Conservation (phyloP, 2,797 vertebrate species). For the Monodelphis domestica region DNA sequence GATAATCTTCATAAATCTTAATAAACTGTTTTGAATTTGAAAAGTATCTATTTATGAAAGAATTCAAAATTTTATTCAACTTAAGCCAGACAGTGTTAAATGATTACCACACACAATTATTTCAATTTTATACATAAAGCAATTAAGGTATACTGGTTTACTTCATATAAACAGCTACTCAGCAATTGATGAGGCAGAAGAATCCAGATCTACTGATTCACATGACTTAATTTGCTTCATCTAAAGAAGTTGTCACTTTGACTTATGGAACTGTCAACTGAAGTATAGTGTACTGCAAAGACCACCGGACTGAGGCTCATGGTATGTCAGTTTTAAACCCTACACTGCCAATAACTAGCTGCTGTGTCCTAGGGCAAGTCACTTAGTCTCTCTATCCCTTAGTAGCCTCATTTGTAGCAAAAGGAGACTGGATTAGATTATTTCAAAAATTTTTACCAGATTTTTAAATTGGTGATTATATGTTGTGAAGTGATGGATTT, state of each 20-base stretch:
- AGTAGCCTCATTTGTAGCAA: not conserved
- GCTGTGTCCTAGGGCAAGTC: not conserved
- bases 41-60: not conserved
- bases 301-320: not conserved
- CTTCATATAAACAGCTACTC: constrained; percentile 36
- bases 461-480: not conserved
- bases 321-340: constrained; percentile 3
- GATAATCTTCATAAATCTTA: constrained; percentile 9
- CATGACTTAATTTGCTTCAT: constrained; percentile 38
- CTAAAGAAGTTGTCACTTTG: constrained; percentile 42
- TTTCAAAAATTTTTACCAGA: not conserved
- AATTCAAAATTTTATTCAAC: constrained; percentile 38
- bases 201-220: constrained; percentile 46
- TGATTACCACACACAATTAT: not conserved
- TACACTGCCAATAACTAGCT: constrained; percentile 12
- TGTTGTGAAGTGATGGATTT: not conserved
- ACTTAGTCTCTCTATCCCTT: not conserved
- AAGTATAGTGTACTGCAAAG: not conserved
- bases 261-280: constrained; percentile 24
- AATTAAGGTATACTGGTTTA: constrained; percentile 9
- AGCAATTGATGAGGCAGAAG: constrained; percentile 18
- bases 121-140: constrained; percentile 40
- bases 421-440: not conserved
- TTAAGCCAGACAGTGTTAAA: constrained; percentile 14
- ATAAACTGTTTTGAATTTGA: constrained; percentile 5